Evolutionary conservation across 2,113 vertebrate genomes (phyloP).

Genomic region (Syrrhaptes paradoxus): DNA sequence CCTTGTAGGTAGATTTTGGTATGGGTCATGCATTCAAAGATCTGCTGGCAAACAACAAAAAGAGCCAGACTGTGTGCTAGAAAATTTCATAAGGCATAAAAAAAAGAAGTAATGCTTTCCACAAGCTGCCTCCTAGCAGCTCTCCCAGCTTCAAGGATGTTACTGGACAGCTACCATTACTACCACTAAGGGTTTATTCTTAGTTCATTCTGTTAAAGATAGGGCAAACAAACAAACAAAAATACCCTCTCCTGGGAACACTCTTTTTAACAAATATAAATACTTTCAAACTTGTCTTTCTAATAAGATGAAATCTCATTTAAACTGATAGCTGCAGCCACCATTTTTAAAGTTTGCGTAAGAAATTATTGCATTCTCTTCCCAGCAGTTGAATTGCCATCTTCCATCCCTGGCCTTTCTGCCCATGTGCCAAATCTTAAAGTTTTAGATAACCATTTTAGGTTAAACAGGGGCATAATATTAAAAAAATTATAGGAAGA

Average conservation of each 20-base stretch:
- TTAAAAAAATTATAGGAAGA: neutral
- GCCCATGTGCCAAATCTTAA: neutral
- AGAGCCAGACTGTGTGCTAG: neutral
- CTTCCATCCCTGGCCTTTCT: neutral
- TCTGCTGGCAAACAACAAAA: constrained; percentile 36
- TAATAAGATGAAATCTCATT: neutral
- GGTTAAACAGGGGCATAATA: neutral
- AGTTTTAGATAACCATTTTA: neutral
- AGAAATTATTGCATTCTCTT: neutral
- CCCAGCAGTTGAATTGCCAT: neutral
- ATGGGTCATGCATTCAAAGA: neutral
- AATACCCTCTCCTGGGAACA: neutral
- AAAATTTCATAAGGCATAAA: constrained; percentile 26
- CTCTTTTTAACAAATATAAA: neutral
- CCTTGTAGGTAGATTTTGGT: constrained; percentile 18
- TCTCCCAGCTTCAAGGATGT: neutral
- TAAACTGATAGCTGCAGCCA: neutral
- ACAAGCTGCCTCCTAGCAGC: neutral
- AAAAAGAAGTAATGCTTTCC: neutral
- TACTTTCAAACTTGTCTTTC: neutral
- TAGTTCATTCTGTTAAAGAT: neutral
- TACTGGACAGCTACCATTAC: neutral
- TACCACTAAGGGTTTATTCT: neutral
- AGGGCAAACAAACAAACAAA: neutral
- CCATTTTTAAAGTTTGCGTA: neutral